Conservation (phyloP, 2,888 invertebrate genomes). For the Seira sanloemensis region DNA sequence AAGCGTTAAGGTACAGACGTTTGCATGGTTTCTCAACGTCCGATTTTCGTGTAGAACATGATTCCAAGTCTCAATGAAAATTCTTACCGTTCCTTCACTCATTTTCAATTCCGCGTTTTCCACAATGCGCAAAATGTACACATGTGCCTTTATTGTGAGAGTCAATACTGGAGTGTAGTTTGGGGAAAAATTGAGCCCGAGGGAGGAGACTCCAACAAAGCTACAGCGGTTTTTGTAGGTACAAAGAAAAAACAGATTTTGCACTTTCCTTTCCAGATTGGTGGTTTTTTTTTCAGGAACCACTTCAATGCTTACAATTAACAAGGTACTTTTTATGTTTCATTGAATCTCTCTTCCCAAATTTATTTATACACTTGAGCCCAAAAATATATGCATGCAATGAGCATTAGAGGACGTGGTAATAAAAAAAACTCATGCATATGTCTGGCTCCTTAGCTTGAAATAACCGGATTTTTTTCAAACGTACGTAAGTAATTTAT, state of each 20-base stretch:
- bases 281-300: neutral
- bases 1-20: too few relatives aligned
- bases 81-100: too few relatives aligned
- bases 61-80: too few relatives aligned
- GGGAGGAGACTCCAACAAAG: neutral
- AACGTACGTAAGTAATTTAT: neutral
- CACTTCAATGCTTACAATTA: neutral
- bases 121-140: too few relatives aligned
- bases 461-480: neutral
- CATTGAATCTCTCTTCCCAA: neutral
- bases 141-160: too few relatives aligned
- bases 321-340: neutral
- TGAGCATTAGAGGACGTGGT: neutral
- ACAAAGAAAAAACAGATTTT: neutral
- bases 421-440: neutral
- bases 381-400: slow-evolving; percentile 4
- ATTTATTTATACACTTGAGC: neutral
- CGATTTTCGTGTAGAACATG: too few relatives aligned
- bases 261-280: neutral
- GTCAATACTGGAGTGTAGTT: too few relatives aligned
- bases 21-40: too few relatives aligned
- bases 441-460: too few relatives aligned
- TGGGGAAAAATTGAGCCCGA: neutral
- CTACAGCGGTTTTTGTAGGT: neutral
- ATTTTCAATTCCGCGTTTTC: slow-evolving; percentile 10